Conservation (phyloP, 53 echinoderm and acorn worm genomes). For the Echinarachnius parma region DNA sequence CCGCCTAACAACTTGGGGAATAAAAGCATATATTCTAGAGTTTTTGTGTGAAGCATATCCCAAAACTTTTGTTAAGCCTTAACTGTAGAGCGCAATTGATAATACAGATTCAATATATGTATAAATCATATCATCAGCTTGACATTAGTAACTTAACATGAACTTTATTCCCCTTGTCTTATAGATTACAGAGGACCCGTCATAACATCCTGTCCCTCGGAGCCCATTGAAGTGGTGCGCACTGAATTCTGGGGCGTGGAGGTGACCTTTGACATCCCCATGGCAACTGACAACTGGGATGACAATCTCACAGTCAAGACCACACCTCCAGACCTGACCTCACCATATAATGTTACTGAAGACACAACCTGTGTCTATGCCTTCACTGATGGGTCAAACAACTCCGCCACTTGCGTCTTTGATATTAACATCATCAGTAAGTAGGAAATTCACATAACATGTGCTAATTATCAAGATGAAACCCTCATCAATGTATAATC, state of each 20-base stretch:
- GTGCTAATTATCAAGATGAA: too few relatives aligned
- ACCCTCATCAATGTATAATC: too few relatives aligned
- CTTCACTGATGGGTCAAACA: constrained; percentile 60
- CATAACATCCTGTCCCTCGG: not conserved
- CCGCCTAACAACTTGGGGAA: too few relatives aligned
- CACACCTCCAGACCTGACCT: constrained; percentile 51
- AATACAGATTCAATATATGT: too few relatives aligned
- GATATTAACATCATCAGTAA: constrained; percentile 58
- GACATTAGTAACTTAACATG: too few relatives aligned
- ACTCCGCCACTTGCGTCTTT: constrained; percentile 58
- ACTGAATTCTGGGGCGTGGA: constrained; percentile 31
- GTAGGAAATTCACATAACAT: not conserved
- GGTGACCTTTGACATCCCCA: constrained; percentile 65
- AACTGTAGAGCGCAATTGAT: too few relatives aligned
- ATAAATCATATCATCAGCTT: too few relatives aligned
- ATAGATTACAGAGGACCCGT: constrained; percentile 14
- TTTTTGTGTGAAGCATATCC: too few relatives aligned
- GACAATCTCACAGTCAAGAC: constrained; percentile 28
- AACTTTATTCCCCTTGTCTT: too few relatives aligned
- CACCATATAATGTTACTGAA: constrained; percentile 49
- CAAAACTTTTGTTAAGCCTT: too few relatives aligned
- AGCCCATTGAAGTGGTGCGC: constrained; percentile 3
- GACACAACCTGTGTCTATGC: constrained; percentile 52
- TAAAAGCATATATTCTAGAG: too few relatives aligned
- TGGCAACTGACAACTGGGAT: constrained; percentile 58